These are phyloP conservation scores for Triplophysa dalaica DNA, from an alignment of 2,113 vertebrate genomes.

Conservation along the genomic window DNA sequence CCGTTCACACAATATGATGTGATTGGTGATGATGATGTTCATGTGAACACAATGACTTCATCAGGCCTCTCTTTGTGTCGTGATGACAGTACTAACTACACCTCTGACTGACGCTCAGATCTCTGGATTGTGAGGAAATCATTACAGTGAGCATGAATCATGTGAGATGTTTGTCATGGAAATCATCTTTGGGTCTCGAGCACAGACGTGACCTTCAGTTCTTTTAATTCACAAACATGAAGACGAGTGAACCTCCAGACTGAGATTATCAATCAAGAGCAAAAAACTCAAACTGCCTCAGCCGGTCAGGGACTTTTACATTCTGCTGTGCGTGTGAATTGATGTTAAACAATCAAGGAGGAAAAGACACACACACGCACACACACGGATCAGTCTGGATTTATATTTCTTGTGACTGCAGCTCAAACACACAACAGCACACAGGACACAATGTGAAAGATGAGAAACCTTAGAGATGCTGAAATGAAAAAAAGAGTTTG, in stretches of 20 bases:
- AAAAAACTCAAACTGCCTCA: background rate
- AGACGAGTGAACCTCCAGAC: background rate
- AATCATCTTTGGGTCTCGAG: background rate
- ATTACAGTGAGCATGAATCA: background rate
- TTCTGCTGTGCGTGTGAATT: too few relatives aligned
- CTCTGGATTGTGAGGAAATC: background rate
- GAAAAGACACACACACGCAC: conserved; percentile 21
- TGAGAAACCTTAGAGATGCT: background rate
- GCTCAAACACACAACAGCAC: background rate
- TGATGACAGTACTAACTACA: background rate
- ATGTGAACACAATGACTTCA: conserved; percentile 45
- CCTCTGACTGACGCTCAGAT: background rate
- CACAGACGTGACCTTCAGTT: background rate
- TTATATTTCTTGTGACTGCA: conserved; percentile 13
- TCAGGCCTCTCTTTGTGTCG: conserved; percentile 42
- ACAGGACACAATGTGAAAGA: background rate
- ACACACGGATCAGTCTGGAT: background rate
- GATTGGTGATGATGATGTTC: conserved; percentile 56
- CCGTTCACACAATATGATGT: conserved; percentile 55
- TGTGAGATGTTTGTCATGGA: background rate
- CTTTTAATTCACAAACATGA: background rate
- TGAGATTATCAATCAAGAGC: background rate
- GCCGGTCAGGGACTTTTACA: background rate
- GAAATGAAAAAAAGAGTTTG: conserved; percentile 20
- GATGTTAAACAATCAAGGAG: too few relatives aligned